A percentile compares a stretch with the other conserved stretches of the same genome.
phyloP scores from a whole-genome alignment of 2,797 vertebrate genomes.

The Oceanodroma leucorhoa region DNA sequence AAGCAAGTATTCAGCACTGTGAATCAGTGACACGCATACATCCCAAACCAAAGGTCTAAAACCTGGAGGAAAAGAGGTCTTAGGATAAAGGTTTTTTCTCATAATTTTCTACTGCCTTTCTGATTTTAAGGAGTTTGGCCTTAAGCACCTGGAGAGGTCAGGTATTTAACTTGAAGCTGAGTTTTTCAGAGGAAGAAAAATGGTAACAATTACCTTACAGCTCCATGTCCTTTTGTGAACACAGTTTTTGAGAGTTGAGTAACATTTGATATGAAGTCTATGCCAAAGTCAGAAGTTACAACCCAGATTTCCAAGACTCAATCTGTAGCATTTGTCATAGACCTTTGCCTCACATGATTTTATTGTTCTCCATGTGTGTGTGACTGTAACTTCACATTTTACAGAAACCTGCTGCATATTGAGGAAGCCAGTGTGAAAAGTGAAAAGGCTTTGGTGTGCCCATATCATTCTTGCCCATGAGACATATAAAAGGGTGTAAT shows the following conservation, averaged over 20 bases:
- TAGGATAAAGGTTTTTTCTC: background rate
- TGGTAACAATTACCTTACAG: background rate
- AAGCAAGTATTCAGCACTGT: background rate
- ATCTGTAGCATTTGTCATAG: background rate
- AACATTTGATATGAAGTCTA: background rate
- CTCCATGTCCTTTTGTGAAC: background rate
- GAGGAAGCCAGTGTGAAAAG: background rate
- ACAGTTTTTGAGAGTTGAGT: background rate
- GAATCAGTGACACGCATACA: accelerated
- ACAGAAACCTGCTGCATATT: background rate
- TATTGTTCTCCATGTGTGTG: background rate
- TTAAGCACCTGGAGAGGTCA: background rate
- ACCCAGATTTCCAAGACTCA: accelerated
- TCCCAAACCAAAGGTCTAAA: background rate
- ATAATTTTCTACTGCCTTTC: background rate
- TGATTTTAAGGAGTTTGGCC: background rate
- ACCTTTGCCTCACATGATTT: background rate
- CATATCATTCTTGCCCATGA: background rate
- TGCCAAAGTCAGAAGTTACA: background rate
- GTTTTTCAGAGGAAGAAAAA: background rate
- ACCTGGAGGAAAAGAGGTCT: background rate
- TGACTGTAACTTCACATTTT: background rate
- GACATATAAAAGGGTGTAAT: background rate
- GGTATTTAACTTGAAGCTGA: background rate
- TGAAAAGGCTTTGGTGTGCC: background rate